These are phyloP conservation scores for Zaprionus inermis DNA, from an alignment of 1,140 invertebrate genomes.

Conservation along the genomic window DNA sequence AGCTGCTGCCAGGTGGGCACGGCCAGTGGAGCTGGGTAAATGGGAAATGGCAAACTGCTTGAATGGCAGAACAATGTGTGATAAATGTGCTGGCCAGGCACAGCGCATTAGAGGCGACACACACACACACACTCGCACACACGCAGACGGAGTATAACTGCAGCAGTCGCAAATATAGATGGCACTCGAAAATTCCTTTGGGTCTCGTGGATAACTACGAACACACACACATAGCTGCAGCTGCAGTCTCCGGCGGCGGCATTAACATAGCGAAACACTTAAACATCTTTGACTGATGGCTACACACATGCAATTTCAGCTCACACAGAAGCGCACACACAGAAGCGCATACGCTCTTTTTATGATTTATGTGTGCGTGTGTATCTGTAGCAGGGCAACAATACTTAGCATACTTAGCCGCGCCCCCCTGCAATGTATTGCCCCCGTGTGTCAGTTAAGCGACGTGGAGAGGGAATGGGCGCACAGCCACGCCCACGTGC, in stretches of 20 bases:
- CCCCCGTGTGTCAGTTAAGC: neutral
- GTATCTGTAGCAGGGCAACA: conserved; percentile 39
- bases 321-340: conserved; percentile 18
- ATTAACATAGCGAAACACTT: conserved; percentile 78
- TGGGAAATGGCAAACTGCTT: conserved; percentile 57
- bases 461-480: too few relatives aligned
- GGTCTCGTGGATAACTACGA: conserved; percentile 53
- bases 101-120: conserved; percentile 44
- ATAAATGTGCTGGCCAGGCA: conserved; percentile 71
- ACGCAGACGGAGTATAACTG: conserved; percentile 13
- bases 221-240: neutral
- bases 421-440: conserved; percentile 66
- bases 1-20: neutral
- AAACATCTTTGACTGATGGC: conserved; percentile 77
- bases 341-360: conserved; percentile 29
- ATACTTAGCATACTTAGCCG: conserved; percentile 56
- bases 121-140: conserved; percentile 21
- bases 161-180: conserved; percentile 74
- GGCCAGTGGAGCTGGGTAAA: conserved; percentile 35
- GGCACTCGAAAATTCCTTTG: conserved; percentile 75
- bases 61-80: conserved; percentile 70
- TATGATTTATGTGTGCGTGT: conserved; percentile 64
- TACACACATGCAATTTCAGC: conserved; percentile 55
- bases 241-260: conserved; percentile 29
- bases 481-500: neutral